Evolutionary conservation across 2,797 vertebrate species (phyloP).

Genomic region (Myripristis murdjan): DNA sequence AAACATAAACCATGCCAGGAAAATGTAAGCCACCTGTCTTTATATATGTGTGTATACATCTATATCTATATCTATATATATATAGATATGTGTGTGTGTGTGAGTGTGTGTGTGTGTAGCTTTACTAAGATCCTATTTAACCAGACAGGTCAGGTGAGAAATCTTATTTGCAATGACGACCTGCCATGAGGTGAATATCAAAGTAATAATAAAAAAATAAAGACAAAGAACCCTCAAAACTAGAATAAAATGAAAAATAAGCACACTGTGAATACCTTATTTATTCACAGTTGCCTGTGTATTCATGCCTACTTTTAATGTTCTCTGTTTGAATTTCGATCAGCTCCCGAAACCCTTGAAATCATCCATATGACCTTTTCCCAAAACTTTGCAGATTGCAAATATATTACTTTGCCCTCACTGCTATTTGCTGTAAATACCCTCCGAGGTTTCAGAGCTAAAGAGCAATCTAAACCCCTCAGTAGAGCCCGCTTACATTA

Average conservation of each 20-base stretch:
- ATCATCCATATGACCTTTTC: conserved; percentile 13
- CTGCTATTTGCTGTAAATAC: neutral
- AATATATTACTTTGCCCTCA: conserved; percentile 14
- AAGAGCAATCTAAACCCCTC: neutral
- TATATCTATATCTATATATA: conserved; percentile 20
- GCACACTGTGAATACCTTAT: conserved; percentile 3
- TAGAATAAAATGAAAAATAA: conserved; percentile 17
- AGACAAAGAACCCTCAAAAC: conserved; percentile 29
- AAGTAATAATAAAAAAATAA: no score
- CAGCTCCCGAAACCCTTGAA: conserved; percentile 32
- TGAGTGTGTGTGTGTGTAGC: no score
- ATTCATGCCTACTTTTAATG: neutral
- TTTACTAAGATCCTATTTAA: no score
- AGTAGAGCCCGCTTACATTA: conserved; percentile 25
- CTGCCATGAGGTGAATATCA: conserved; percentile 35
- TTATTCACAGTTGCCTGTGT: conserved; percentile 2
- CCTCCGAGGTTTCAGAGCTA: neutral
- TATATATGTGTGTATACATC: conserved; percentile 58
- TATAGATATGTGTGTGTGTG: no score
- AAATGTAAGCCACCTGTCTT: conserved; percentile 62
- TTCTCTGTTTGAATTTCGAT: conserved; percentile 35
- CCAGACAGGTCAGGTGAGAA: conserved; percentile 29
- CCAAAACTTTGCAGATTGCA: conserved; percentile 20
- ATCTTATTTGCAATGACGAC: neutral
- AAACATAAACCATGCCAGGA: conserved; percentile 56